Conservation (phyloP, 2,888 invertebrate genomes). For the Sphaeridia pumilis region DNA sequence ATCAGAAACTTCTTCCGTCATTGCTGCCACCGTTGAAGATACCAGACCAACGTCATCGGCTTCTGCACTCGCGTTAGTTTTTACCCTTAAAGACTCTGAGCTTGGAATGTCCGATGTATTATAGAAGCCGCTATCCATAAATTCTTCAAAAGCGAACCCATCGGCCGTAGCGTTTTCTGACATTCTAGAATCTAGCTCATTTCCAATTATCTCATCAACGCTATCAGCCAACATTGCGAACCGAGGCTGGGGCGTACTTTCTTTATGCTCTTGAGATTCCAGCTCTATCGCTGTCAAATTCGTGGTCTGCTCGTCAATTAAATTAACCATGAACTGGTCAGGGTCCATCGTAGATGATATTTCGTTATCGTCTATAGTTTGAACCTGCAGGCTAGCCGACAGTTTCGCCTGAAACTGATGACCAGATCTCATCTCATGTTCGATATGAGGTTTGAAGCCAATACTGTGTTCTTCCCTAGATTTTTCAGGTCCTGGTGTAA, state of each 20-base stretch:
- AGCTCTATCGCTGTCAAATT: conserved; percentile 16
- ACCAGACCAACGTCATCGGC: too few relatives aligned
- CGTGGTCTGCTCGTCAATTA: conserved; percentile 17
- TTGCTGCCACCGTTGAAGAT: too few relatives aligned
- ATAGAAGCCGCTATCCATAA: neutral
- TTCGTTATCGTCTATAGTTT: neutral
- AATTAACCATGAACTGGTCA: conserved; percentile 15
- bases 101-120: too few relatives aligned
- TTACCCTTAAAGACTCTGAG: too few relatives aligned
- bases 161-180: neutral
- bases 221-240: too few relatives aligned
- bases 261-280: conserved; percentile 1
- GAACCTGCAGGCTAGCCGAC: conserved; percentile 4
- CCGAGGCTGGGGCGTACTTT: too few relatives aligned
- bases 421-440: neutral
- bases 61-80: too few relatives aligned
- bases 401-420: conserved; percentile 2
- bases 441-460: conserved; percentile 19
- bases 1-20: too few relatives aligned
- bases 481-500: conserved; percentile 4
- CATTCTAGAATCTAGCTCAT: neutral
- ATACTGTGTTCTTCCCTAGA: conserved; percentile 13
- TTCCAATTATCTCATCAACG: neutral
- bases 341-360: conserved; percentile 10
- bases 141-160: neutral